Base-by-base conservation (phyloP, 2,113 vertebrate species). In the Zosterops lateralis region DNA sequence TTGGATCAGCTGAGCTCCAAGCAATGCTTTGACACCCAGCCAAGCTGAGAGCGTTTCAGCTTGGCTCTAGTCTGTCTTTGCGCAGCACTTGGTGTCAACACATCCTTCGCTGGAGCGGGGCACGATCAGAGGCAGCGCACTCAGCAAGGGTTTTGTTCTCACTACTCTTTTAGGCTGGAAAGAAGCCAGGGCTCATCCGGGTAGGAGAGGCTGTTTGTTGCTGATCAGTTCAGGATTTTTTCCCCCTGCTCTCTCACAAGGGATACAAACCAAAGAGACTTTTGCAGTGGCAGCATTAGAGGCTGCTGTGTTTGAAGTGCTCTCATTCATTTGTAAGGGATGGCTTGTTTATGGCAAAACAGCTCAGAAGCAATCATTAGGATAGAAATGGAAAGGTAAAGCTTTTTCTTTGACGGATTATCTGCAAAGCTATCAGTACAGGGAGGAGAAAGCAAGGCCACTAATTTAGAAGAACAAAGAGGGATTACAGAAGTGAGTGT, bases 91-190 rank as follows among this genome's bases (percentile, higher is more conserved):
- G 4, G 12, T 88, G 85, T 71, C 93, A 77, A 80, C 67, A 48
- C 78, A 24, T 83, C 88, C 71, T 50, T 70, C 0, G 1, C 82
- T 34, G 9, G 71, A 75, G 66, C 4, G 0, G 50, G 6, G 45
- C 45, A 3, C 68, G 61, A 40, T 26, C 1, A 1, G 58, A 61
- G 71, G 67, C 92, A 54, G 87, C 1, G 0, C 0, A 3, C 47
- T 90, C 75, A 12, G 78, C 67, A 12, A 32, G 68, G 75, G 51
- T 1, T 32, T 40, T 64, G n/a, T 53, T 61, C 83, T 90, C 3
- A 0, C 51, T 54, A 12, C 76, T 60, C 88, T 56, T 73, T 28
- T 11, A 28, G 76, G n/a, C 60, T 92, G 83, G 85, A 74, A 53
- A 25, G 65, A 56, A 89, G 75, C 79, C 68, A 86, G 60, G 18